These are phyloP conservation scores for Acanthopagrus latus DNA, from an alignment of 2,797 vertebrate species.

Conservation along the genomic window DNA sequence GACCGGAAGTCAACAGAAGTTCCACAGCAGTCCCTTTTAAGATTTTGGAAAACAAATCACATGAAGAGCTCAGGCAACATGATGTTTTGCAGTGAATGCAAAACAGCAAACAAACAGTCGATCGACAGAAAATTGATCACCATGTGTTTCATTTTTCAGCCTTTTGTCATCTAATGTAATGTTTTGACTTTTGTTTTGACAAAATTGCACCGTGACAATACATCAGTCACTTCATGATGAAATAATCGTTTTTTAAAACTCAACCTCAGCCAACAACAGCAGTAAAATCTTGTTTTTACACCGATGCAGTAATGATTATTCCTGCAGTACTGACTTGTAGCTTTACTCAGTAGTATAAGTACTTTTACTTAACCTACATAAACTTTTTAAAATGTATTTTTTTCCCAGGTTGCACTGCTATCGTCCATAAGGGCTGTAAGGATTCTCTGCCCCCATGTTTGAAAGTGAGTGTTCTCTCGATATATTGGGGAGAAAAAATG, in stretches of 20 bases:
- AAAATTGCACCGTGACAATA: background rate
- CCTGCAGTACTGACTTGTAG: no score
- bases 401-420: constrained; percentile 89
- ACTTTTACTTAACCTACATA: background rate
- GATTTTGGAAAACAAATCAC: background rate
- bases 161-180: background rate
- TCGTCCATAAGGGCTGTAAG: constrained; percentile 92
- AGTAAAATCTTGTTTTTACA: background rate
- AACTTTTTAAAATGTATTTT: constrained; percentile 1
- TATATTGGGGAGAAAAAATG: background rate
- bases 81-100: background rate
- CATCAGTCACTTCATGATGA: background rate
- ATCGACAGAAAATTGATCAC: no score
- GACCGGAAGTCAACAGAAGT: no score
- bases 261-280: background rate
- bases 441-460: constrained; percentile 88
- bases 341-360: background rate
- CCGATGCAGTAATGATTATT: no score
- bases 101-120: no score
- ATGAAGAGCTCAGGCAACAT: background rate
- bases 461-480: constrained; percentile 85
- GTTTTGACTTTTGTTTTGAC: background rate
- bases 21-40: no score
- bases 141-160: background rate
- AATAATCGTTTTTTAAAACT: no score